Percentiles rank a stretch among this genome's conserved stretches.
Conservation (phyloP, 1,140 invertebrate genomes). For the Charaxes varanes region DNA sequence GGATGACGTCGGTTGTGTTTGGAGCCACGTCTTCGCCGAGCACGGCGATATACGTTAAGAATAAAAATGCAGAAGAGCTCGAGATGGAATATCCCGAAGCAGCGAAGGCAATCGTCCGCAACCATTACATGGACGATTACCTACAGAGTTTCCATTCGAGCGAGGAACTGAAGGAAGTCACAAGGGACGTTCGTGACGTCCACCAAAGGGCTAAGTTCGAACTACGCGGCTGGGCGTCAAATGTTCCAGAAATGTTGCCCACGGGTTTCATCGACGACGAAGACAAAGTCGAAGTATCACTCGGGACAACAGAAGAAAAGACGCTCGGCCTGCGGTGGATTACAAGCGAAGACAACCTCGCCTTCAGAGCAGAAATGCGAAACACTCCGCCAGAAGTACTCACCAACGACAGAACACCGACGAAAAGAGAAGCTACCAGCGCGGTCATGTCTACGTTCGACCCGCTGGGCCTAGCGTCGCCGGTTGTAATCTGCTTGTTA, state of each 20-base stretch:
- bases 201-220: conserved; percentile 1
- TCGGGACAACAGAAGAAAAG: conserved; percentile 1
- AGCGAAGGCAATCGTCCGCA: not conserved
- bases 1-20: conserved; percentile 39
- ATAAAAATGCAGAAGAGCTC: conserved; percentile 32
- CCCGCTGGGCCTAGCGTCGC: conserved; percentile 16
- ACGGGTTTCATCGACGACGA: not conserved
- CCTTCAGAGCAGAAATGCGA: conserved; percentile 4
- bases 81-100: conserved; percentile 20
- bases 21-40: conserved; percentile 32
- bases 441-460: conserved; percentile 24
- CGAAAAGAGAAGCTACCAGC: conserved; percentile 14
- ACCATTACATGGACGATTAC: conserved; percentile 49
- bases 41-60: conserved; percentile 30
- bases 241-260: not conserved
- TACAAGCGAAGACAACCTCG: not conserved
- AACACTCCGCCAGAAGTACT: not conserved
- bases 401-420: not conserved
- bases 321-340: conserved; percentile 10
- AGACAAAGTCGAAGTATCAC: not conserved
- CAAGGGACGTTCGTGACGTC: not conserved
- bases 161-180: not conserved
- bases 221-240: conserved; percentile 4
- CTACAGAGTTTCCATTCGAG: conserved; percentile 18
- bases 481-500: too few relatives aligned